Conservation (phyloP, 2,888 invertebrate species). For the Volucella bombylans region DNA sequence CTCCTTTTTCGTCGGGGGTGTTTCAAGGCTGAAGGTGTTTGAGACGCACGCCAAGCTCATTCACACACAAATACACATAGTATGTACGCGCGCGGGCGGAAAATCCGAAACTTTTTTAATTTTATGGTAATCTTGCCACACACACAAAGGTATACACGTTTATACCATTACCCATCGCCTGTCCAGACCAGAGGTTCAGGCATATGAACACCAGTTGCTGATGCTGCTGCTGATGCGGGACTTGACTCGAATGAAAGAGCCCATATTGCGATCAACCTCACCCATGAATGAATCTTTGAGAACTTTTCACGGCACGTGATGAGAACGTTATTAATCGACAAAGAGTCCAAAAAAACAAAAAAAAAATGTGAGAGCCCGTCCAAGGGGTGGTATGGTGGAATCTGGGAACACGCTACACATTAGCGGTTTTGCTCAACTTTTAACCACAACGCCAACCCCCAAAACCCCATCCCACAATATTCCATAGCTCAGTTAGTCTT, state of each 20-base stretch:
- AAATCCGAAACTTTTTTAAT: slow-evolving; percentile 71
- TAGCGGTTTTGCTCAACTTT: slow-evolving; percentile 44
- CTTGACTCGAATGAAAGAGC: slow-evolving; percentile 16
- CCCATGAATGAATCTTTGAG: slow-evolving; percentile 54
- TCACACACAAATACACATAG: slow-evolving; percentile 22
- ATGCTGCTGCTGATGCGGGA: slow-evolving; percentile 24
- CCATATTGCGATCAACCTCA: slow-evolving; percentile 48
- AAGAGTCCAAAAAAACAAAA: slow-evolving; percentile 42
- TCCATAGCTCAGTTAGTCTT: neutral
- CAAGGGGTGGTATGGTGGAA: slow-evolving; percentile 14
- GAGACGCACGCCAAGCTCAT: slow-evolving; percentile 26
- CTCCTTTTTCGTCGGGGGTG: slow-evolving; percentile 40
- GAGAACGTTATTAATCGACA: slow-evolving; percentile 68
- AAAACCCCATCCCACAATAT: slow-evolving; percentile 5
- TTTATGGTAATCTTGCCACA: slow-evolving; percentile 71
- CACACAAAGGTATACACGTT: slow-evolving; percentile 18
- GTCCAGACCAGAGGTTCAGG: slow-evolving; percentile 30
- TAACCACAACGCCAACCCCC: neutral
- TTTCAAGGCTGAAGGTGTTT: neutral
- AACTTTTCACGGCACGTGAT: slow-evolving; percentile 68
- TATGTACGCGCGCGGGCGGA: neutral
- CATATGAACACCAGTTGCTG: slow-evolving; percentile 68
- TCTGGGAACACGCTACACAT: slow-evolving; percentile 32
- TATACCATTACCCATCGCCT: neutral
- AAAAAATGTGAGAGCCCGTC: slow-evolving; percentile 20